phyloP scores from a whole-genome alignment of 2,888 invertebrate species.

The Oscheius sp. region DNA sequence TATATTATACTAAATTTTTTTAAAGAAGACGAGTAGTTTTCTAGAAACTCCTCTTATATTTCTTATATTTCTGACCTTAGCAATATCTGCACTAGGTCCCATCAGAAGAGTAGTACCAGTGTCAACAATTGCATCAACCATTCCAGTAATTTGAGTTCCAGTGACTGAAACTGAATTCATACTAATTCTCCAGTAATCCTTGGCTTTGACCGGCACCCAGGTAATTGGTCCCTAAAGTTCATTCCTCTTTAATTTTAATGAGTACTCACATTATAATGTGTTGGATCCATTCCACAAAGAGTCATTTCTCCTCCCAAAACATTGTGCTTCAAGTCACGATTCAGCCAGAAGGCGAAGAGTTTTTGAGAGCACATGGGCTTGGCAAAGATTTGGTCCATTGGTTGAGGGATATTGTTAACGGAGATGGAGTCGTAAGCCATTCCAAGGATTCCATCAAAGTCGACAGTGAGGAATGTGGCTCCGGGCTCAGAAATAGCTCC shows the following conservation, averaged over 20 bases:
- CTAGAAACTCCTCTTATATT: no score
- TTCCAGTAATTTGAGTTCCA: conserved; percentile 40
- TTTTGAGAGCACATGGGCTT: conserved; percentile 70
- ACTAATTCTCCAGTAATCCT: conserved; percentile 42
- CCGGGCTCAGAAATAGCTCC: conserved; percentile 95
- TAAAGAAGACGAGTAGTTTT: no score
- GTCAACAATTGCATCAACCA: conserved; percentile 93
- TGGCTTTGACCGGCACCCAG: conserved; percentile 33
- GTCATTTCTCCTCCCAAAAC: conserved; percentile 69
- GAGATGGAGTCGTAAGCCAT: conserved; percentile 73
- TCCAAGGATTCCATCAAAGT: conserved; percentile 83
- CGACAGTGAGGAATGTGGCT: conserved; percentile 89
- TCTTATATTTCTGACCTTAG: no score
- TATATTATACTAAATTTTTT: no score
- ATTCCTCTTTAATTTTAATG: background rate
- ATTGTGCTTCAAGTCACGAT: conserved; percentile 72
- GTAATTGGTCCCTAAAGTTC: conserved; percentile 35
- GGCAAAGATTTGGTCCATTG: conserved; percentile 72
- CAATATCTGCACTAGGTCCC: conserved; percentile 84
- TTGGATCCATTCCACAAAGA: conserved; percentile 90
- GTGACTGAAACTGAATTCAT: conserved; percentile 32
- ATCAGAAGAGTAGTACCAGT: conserved; percentile 94
- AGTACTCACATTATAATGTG: conserved; percentile 21
- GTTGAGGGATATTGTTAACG: conserved; percentile 72
- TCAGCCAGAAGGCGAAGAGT: conserved; percentile 69